Evolutionary conservation across 2,888 invertebrate species (phyloP), one percentile per base, ranked within the genome.

Genomic region (Ferdinandea cuprea): DNA sequence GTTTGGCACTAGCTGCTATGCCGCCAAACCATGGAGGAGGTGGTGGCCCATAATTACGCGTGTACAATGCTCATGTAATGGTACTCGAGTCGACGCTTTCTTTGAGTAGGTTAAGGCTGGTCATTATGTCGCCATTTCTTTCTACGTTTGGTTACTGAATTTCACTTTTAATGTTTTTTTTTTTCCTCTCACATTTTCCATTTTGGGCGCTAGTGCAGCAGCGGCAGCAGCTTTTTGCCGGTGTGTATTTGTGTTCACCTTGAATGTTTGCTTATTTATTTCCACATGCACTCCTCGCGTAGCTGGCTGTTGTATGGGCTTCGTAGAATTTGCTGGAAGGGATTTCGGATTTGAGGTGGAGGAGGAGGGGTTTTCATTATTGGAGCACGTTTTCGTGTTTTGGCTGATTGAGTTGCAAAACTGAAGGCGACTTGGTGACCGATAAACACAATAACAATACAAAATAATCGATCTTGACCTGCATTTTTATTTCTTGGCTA

Each of bases 381-480:
- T 68, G 68, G 61, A 13, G 59, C 59, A 59, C 56, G 61, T n/a
- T 32, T 74, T 74, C 69, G 63, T 76, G 74, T 58, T 74, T 48
- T 58, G 74, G 63, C 42, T 74, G 80, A 80, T 80, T 80, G 69
- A 37, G 58, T 44, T 73, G 63, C 56, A 69, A 44, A 17, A 50
- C 65, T 19, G 19, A 32, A 58, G 69, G 74, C 74, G 69, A 50
- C 74, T 68, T 37, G 69, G 63, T 69, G 80, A 69, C 76, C 74
- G 69, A 80, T 76, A 65, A 74, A 65, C 80, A 52, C n/a, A 44
- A 61, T 69, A 25, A 25, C 25, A 74, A n/a, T n/a, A n/a, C n/a
- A n/a, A n/a, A n/a, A n/a, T n/a, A 74, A 80, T 80, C 80, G 80
- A 74, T 80, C 80, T 80, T 80, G 80, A 80, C 80, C 80, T 74